A percentile compares a stretch with the other conserved stretches of the same genome.
These are phyloP conservation scores for Macaria notata DNA, from an alignment of 2,888 invertebrate species.

Conservation along the genomic window DNA sequence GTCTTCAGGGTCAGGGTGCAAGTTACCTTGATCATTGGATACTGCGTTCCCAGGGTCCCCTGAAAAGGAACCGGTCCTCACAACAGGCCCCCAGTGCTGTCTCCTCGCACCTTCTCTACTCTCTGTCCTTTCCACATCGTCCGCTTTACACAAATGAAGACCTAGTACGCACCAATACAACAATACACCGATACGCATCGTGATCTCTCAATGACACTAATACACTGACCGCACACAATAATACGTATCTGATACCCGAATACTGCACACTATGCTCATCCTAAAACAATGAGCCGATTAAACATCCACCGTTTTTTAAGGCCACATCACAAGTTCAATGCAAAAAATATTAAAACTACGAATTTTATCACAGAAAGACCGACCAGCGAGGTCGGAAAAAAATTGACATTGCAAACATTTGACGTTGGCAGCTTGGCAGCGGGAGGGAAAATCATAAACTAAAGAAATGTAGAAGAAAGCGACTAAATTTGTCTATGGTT, in stretches of 20 bases:
- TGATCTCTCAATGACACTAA: conserved; percentile 74
- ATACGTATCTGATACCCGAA: conserved; percentile 58
- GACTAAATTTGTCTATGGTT: conserved; percentile 27
- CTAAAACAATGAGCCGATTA: conserved; percentile 57
- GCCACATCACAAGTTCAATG: conserved; percentile 68
- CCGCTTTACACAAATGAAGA: conserved; percentile 74
- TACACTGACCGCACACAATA: conserved; percentile 59
- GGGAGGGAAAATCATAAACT: conserved; percentile 1
- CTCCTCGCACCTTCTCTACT: conserved; percentile 65
- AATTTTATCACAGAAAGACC: conserved; percentile 64
- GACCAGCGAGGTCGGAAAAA: conserved; percentile 59
- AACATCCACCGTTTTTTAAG: conserved; percentile 52
- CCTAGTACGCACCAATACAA: conserved; percentile 79
- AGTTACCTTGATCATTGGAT: conserved; percentile 75
- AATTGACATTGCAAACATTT: conserved; percentile 35
- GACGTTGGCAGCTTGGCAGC: conserved; percentile 34
- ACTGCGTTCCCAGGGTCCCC: conserved; percentile 50
- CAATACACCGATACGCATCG: conserved; percentile 79
- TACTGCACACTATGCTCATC: conserved; percentile 70
- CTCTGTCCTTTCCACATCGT: conserved; percentile 76
- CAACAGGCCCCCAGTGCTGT: conserved; percentile 69
- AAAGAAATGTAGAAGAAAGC: conserved; percentile 1
- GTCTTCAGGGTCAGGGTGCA: conserved; percentile 48
- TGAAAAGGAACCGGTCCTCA: conserved; percentile 63
- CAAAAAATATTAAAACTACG: conserved; percentile 61